Evolutionary conservation across 2,888 invertebrate species (phyloP).

Genomic region (Brachynemurus nebulosus): DNA sequence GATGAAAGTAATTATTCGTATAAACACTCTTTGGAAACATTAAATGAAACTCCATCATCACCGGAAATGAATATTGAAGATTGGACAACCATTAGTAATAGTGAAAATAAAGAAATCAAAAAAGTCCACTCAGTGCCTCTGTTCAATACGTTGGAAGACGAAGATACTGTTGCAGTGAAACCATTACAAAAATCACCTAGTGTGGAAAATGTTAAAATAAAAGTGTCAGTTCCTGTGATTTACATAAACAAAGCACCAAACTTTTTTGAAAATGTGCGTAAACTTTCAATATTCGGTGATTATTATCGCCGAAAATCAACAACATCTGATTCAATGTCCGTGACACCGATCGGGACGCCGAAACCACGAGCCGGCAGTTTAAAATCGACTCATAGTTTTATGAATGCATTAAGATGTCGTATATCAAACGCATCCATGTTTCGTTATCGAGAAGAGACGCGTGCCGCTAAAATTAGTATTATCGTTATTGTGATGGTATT

Average conservation of each 20-base stretch:
- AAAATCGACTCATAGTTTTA: constrained; percentile 44
- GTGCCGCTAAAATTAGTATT: constrained; percentile 76
- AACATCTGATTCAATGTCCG: constrained; percentile 9
- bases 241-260: background rate
- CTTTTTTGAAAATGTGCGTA: constrained; percentile 9
- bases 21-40: constrained; percentile 11
- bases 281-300: constrained; percentile 12
- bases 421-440: constrained; percentile 76
- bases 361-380: constrained; percentile 41
- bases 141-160: background rate
- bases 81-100: constrained; percentile 1
- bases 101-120: constrained; percentile 11
- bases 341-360: constrained; percentile 31
- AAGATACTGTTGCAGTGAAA: background rate
- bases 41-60: constrained; percentile 1
- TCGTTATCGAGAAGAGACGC: constrained; percentile 75
- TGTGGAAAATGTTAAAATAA: background rate
- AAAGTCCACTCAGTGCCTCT: constrained; percentile 1
- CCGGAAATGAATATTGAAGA: background rate
- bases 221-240: no score
- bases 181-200: constrained; percentile 3
- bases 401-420: constrained; percentile 60
- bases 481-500: constrained; percentile 56
- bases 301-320: background rate
- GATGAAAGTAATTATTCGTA: constrained; percentile 8